Evolutionary conservation across 23 tunicate species (phyloP), one percentile per base, ranked within the genome.

Genomic region (Corella eumyota): DNA sequence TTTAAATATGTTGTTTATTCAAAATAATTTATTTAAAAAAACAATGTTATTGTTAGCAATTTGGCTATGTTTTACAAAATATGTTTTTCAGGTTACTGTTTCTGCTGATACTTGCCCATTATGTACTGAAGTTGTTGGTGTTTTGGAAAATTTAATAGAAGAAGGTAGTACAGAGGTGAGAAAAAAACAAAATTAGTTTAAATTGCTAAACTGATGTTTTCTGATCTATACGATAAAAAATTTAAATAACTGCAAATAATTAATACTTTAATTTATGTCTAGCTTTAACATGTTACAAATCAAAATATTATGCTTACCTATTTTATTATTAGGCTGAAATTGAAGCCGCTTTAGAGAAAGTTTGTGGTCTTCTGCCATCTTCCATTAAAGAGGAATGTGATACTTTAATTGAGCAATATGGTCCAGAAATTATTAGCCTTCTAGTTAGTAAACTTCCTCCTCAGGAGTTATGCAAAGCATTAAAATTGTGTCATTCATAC

Each of bases 261-360:
- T n/a, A n/a, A n/a, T n/a, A n/a, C n/a, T n/a, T n/a, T n/a, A n/a
- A n/a, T n/a, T n/a, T n/a, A n/a, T n/a, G n/a, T n/a, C n/a, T n/a
- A n/a, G n/a, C n/a, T n/a, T n/a, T n/a, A n/a, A n/a, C n/a, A n/a
- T n/a, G n/a, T n/a, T n/a, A n/a, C n/a, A n/a, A n/a, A n/a, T n/a
- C n/a, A n/a, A n/a, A n/a, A n/a, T n/a, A n/a, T n/a, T n/a, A n/a
- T n/a, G n/a, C n/a, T n/a, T n/a, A n/a, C n/a, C n/a, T n/a, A n/a
- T n/a, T n/a, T n/a, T n/a, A n/a, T n/a, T n/a, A n/a, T 6, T 32
- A 65, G 61, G 78, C 78, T 62, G 78, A 77, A 68, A 59, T 77
- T 19, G 50, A 68, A 49, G 40, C 45, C 13, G 75, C 58, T 3
- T 30, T 75, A 25, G 50, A 75, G 29, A 55, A 54, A 45, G 81